These are phyloP conservation scores for Lysandra coridon DNA, from an alignment of 2,888 invertebrate species.

Conservation along the genomic window DNA sequence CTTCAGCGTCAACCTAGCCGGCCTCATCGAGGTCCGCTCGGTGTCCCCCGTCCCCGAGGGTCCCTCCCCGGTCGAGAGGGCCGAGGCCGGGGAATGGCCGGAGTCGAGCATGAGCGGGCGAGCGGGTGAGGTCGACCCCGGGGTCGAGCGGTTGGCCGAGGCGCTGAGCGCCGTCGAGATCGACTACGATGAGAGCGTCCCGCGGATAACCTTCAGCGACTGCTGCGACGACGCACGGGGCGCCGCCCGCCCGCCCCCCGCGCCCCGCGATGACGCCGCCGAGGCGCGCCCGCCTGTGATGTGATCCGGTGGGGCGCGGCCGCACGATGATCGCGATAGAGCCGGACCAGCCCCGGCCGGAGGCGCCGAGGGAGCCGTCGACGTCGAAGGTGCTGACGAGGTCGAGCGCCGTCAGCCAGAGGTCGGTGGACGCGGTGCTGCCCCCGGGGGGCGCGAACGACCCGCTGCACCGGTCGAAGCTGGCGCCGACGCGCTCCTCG, in stretches of 20 bases:
- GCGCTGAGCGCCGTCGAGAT: conserved; percentile 62
- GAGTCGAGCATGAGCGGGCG: conserved; percentile 69
- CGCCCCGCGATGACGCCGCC: conserved; percentile 67
- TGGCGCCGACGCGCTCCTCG: conserved; percentile 71
- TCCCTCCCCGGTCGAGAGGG: conserved; percentile 53
- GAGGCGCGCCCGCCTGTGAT: conserved; percentile 75
- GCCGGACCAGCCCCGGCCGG: conserved; percentile 66
- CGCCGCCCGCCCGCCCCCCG: conserved; percentile 67
- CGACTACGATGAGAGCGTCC: conserved; percentile 66
- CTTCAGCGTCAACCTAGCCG: conserved; percentile 72
- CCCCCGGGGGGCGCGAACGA: conserved; percentile 71
- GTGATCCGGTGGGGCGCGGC: conserved; percentile 48
- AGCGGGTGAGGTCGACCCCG: conserved; percentile 58
- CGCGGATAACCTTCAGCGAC: conserved; percentile 75
- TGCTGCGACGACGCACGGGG: conserved; percentile 65
- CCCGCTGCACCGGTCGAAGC: conserved; percentile 71
- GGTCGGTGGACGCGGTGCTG: conserved; percentile 81
- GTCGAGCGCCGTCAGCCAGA: conserved; percentile 82
- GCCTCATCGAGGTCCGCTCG: conserved; percentile 50
- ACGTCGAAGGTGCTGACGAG: conserved; percentile 78
- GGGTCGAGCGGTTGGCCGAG: conserved; percentile 63
- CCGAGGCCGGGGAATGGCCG: conserved; percentile 75
- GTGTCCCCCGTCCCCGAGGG: conserved; percentile 37
- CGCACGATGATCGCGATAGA: conserved; percentile 71
- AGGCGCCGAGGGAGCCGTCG: conserved; percentile 64